Evolutionary conservation across 2,888 invertebrate genomes (phyloP).

Genomic region (Lordiphosa fenestrarum): DNA sequence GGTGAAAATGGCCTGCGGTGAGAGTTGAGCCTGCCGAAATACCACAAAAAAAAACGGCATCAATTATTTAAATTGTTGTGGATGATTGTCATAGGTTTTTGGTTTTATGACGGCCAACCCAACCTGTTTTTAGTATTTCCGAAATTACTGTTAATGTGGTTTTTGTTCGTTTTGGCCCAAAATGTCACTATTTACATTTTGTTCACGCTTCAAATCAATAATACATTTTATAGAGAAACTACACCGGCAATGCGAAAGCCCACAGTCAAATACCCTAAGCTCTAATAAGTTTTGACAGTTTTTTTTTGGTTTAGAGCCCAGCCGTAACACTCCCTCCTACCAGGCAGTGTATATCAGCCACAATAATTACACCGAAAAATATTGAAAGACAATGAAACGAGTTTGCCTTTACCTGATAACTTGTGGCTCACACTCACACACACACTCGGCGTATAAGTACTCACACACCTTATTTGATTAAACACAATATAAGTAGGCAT

Average conservation of each 20-base stretch:
- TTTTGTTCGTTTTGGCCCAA: slow-evolving; percentile 62
- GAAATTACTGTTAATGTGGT: slow-evolving; percentile 76
- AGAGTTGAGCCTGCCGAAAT: slow-evolving; percentile 82
- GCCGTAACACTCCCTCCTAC: neutral
- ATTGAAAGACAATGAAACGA: slow-evolving; percentile 74
- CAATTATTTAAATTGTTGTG: slow-evolving; percentile 8
- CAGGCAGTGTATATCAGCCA: slow-evolving; percentile 16
- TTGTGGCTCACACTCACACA: slow-evolving; percentile 45
- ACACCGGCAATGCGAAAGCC: slow-evolving; percentile 15
- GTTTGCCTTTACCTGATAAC: slow-evolving; percentile 64
- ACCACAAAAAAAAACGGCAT: neutral
- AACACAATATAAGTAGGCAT: slow-evolving; percentile 44
- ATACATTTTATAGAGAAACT: slow-evolving; percentile 44
- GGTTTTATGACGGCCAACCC: slow-evolving; percentile 47
- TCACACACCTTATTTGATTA: slow-evolving; percentile 72
- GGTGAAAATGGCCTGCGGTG: slow-evolving; percentile 95
- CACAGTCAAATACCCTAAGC: slow-evolving; percentile 4
- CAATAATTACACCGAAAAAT: slow-evolving; percentile 59
- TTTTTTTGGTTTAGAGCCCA: too few relatives aligned
- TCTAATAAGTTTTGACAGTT: too few relatives aligned
- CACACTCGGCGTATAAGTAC: slow-evolving; percentile 43
- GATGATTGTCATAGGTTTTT: slow-evolving; percentile 18
- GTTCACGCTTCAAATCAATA: slow-evolving; percentile 72
- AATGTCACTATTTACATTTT: slow-evolving; percentile 75
- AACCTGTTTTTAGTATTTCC: slow-evolving; percentile 72